Percentiles rank a stretch among this genome's conserved stretches.
Conservation (phyloP, 2,888 invertebrate genomes). For the Nezara viridula region DNA sequence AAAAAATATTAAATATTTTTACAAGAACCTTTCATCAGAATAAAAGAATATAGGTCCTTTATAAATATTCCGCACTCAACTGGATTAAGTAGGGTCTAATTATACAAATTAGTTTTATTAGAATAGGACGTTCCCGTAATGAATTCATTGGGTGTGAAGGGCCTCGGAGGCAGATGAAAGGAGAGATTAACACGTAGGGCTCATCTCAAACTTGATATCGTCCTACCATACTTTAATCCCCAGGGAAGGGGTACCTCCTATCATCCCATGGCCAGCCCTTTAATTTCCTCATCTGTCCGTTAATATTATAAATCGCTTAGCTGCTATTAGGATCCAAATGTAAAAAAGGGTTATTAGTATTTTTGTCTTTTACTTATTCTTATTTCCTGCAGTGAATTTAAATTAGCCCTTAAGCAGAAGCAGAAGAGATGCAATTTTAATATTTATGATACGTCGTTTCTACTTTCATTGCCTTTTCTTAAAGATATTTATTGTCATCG, state of each 20-base stretch:
- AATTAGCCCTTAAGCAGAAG: background rate
- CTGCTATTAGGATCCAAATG: background rate
- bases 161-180: conserved; percentile 17
- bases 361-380: conserved; percentile 43
- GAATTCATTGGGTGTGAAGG: background rate
- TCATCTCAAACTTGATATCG: conserved; percentile 36
- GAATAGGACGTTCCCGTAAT: background rate
- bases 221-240: conserved; percentile 36
- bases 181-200: conserved; percentile 38
- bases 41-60: background rate
- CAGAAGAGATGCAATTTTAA: background rate
- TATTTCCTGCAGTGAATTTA: background rate
- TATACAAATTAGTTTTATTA: conserved; percentile 38
- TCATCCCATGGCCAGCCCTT: background rate
- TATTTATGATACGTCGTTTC: background rate
- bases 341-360: conserved; percentile 11
- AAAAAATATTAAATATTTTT: too few relatives aligned
- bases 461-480: background rate
- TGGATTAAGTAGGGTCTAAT: background rate
- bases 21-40: background rate
- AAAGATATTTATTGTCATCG: background rate
- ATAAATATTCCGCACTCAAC: background rate
- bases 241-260: background rate
- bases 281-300: conserved; percentile 39
- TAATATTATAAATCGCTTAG: conserved; percentile 45